These are phyloP conservation scores for Pycnonotus jocosus DNA, from an alignment of 2,113 vertebrate genomes.

Conservation along the genomic window DNA sequence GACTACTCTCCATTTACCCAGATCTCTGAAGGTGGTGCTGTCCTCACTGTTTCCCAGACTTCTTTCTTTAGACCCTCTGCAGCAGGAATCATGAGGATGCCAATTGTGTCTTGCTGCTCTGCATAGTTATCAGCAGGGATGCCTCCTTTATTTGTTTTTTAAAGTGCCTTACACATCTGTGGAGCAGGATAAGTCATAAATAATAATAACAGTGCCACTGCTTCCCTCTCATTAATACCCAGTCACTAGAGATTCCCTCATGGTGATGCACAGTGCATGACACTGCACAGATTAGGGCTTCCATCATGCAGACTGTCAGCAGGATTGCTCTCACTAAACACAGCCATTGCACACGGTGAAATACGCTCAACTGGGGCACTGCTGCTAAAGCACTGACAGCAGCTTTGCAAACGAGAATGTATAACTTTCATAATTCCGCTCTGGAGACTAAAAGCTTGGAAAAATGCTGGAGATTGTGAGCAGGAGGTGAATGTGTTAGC, in stretches of 20 bases:
- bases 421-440: conserved; percentile 32
- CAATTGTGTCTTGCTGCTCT: neutral
- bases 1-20: neutral
- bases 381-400: conserved; percentile 7
- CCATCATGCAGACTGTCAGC: conserved; percentile 32
- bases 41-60: neutral
- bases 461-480: neutral
- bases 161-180: conserved; percentile 9
- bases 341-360: neutral
- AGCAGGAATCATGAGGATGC: neutral
- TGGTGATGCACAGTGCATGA: conserved; percentile 25
- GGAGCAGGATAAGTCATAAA: neutral
- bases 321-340: conserved; percentile 25
- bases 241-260: conserved; percentile 4
- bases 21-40: neutral
- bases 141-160: conserved; percentile 14
- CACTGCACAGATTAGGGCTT: conserved; percentile 35
- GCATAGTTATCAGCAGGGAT: neutral
- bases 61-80: neutral
- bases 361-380: neutral
- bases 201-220: neutral
- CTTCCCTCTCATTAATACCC: neutral
- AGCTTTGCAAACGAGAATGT: neutral
- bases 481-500: neutral
- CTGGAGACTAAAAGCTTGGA: neutral